Evolutionary conservation across 2,888 invertebrate genomes (phyloP).

Genomic region (Spilosoma lubricipeda): DNA sequence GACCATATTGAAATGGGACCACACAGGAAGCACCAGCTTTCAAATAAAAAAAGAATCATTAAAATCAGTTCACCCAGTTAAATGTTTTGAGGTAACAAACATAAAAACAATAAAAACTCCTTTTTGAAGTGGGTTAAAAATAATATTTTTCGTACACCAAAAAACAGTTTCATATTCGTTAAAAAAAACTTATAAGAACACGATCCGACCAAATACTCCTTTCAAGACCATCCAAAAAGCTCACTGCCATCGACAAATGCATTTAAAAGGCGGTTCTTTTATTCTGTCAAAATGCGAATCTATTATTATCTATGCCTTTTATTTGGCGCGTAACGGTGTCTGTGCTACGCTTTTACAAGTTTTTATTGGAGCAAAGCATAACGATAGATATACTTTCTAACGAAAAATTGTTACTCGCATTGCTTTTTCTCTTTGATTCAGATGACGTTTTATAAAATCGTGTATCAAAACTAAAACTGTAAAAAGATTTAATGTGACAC

Average conservation of each 20-base stretch:
- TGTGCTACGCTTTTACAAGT: constrained; percentile 65
- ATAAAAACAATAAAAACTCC: no score
- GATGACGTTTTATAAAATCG: constrained; percentile 15
- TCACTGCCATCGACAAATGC: constrained; percentile 32
- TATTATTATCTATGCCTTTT: constrained; percentile 53
- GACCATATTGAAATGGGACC: no score
- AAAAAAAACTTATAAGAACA: neutral
- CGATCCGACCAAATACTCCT: constrained; percentile 1
- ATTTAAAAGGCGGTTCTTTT: constrained; percentile 40
- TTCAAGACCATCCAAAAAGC: constrained; percentile 17
- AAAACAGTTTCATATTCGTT: neutral
- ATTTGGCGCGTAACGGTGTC: constrained; percentile 62
- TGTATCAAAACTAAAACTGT: constrained; percentile 8
- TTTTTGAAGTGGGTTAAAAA: no score
- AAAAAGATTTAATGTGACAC: constrained; percentile 2
- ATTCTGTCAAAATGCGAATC: constrained; percentile 43
- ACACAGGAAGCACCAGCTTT: no score
- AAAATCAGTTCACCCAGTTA: no score
- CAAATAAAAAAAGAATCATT: no score
- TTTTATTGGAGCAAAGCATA: constrained; percentile 79
- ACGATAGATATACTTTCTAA: constrained; percentile 79
- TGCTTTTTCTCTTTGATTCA: constrained; percentile 33
- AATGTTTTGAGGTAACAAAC: no score
- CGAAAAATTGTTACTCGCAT: constrained; percentile 45
- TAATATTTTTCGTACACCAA: neutral